A percentile compares a stretch with the other conserved stretches of the same genome.
These are phyloP conservation scores for Phenganax marumi DNA, from an alignment of 92 coral and sea anemone genomes.

Conservation along the genomic window DNA sequence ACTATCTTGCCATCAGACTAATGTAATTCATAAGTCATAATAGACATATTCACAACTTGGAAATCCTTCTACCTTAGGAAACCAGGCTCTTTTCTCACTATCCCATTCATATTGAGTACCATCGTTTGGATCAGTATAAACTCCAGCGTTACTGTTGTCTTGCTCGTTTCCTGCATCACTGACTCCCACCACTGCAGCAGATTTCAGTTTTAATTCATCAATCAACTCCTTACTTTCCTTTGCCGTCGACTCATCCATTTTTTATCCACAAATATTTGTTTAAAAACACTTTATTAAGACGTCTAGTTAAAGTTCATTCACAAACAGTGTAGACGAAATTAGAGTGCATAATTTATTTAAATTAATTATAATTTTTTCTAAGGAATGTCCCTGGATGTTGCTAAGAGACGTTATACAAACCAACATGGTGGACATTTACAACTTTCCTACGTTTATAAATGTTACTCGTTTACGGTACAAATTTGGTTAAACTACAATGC, in stretches of 20 bases:
- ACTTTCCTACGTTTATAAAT: background rate
- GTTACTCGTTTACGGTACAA: background rate
- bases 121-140: constrained; percentile 63
- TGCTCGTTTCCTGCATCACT: background rate
- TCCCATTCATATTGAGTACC: constrained; percentile 93
- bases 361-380: too few relatives aligned
- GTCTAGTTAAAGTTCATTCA: too few relatives aligned
- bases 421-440: constrained; percentile 15
- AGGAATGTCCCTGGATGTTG: background rate
- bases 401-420: constrained; percentile 10
- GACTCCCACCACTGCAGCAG: constrained; percentile 29
- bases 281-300: too few relatives aligned
- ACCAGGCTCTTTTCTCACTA: constrained; percentile 79
- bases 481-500: background rate
- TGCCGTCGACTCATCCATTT: constrained; percentile 5
- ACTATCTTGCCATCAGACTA: too few relatives aligned
- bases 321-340: too few relatives aligned
- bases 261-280: background rate
- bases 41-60: background rate
- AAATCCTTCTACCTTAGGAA: constrained; percentile 73
- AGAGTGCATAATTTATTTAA: too few relatives aligned
- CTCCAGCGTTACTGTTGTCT: constrained; percentile 11
- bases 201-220: constrained; percentile 34
- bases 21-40: background rate
- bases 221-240: constrained; percentile 18